Evolutionary conservation across 1,140 invertebrate genomes (phyloP).

Genomic region (Drosophila pseudoobscura): DNA sequence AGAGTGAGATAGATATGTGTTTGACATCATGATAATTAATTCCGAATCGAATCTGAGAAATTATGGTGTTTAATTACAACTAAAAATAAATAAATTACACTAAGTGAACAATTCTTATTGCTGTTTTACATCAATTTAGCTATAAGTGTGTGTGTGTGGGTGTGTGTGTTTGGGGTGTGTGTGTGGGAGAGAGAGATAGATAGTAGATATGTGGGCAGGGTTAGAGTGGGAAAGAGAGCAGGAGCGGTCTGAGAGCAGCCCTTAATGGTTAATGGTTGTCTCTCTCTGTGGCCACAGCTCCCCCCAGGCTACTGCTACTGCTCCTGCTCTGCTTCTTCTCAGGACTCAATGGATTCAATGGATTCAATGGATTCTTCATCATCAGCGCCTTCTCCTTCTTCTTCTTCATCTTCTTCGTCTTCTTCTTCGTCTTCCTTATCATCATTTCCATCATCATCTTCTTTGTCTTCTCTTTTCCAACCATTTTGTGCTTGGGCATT

Average conservation of each 20-base stretch:
- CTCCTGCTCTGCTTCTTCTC: slow-evolving; percentile 30
- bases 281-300: neutral
- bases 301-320: slow-evolving; percentile 11
- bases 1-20: slow-evolving; percentile 35
- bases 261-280: neutral
- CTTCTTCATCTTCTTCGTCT: slow-evolving; percentile 27
- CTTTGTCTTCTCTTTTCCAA: slow-evolving; percentile 55
- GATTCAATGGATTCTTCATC: slow-evolving; percentile 3
- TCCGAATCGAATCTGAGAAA: slow-evolving; percentile 39
- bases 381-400: slow-evolving; percentile 16
- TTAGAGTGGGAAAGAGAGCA: slow-evolving; percentile 31
- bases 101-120: slow-evolving; percentile 72
- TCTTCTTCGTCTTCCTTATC: slow-evolving; percentile 11
- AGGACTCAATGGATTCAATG: too few species aligned
- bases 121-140: slow-evolving; percentile 62
- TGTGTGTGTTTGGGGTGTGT: slow-evolving; percentile 20
- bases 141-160: slow-evolving; percentile 50
- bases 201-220: slow-evolving; percentile 14
- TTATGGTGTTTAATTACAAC: slow-evolving; percentile 59
- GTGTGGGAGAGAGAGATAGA: slow-evolving; percentile 23
- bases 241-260: slow-evolving; percentile 6
- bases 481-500: slow-evolving; percentile 74
- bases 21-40: slow-evolving; percentile 47
- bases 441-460: slow-evolving; percentile 13
- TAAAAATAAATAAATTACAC: slow-evolving; percentile 79